phyloP scores from a whole-genome alignment of 2,888 invertebrate species.

The Ectropis crepuscularia region DNA sequence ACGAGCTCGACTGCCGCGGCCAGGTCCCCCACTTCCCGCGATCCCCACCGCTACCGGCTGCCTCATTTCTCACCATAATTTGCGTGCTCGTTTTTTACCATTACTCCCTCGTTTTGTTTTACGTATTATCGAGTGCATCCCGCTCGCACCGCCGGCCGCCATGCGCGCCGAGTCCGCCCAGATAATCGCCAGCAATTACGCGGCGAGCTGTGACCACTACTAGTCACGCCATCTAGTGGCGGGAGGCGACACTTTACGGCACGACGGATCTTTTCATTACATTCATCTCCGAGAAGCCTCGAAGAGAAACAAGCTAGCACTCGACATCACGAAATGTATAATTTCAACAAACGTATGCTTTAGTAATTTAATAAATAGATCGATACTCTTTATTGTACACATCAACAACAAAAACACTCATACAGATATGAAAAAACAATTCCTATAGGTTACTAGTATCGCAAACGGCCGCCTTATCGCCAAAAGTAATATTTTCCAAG shows the following conservation, averaged over 20 bases:
- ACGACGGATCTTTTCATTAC: conserved; percentile 10
- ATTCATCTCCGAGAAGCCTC: no score
- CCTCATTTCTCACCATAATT: conserved; percentile 85
- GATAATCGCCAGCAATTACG: conserved; percentile 84
- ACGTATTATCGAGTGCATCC: conserved; percentile 85
- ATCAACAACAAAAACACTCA: no score
- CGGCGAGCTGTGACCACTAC: conserved; percentile 55
- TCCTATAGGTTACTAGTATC: no score
- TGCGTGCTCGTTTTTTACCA: conserved; percentile 85
- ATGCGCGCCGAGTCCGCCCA: conserved; percentile 82
- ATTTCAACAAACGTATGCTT: no score
- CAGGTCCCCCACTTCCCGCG: conserved; percentile 70
- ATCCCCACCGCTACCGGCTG: conserved; percentile 84
- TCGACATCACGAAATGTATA: no score
- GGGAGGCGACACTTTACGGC: conserved; percentile 56
- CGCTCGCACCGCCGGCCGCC: conserved; percentile 82
- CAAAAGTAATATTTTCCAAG: no score
- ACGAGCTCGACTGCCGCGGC: conserved; percentile 77
- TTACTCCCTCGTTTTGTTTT: conserved; percentile 85
- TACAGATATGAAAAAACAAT: no score
- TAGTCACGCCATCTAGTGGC: conserved; percentile 70
- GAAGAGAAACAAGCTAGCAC: no score
- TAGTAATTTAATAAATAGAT: no score
- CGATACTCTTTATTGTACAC: no score
- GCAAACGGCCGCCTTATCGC: no score